Conservation (phyloP, 2,113 vertebrate species). For the Nycticorax nycticorax region DNA sequence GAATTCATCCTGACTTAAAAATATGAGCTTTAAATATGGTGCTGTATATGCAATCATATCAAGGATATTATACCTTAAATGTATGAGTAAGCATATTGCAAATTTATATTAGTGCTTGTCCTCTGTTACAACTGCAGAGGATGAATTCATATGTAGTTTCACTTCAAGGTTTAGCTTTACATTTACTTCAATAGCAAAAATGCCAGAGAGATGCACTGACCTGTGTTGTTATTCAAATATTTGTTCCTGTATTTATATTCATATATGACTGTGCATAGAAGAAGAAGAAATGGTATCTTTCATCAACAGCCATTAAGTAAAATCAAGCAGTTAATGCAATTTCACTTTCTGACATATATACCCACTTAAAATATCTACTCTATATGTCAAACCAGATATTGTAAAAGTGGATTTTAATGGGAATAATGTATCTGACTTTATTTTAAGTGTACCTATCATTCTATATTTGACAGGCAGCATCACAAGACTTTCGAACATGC, state of each 20-base stretch:
- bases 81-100: not conserved
- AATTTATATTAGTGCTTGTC: not conserved
- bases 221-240: slow-evolving; percentile 22
- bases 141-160: not conserved
- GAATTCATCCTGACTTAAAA: not conserved
- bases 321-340: slow-evolving; percentile 9
- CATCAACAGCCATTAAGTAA: slow-evolving; percentile 49
- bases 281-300: not conserved
- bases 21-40: not conserved
- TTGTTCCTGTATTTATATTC: slow-evolving; percentile 46
- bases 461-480: not conserved
- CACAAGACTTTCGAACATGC: not conserved
- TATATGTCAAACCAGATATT: slow-evolving; percentile 22
- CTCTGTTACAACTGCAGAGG: not conserved
- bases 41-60: not conserved
- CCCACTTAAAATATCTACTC: slow-evolving; percentile 6
- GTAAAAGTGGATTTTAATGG: slow-evolving; percentile 36
- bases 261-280: not conserved
- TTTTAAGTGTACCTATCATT: not conserved
- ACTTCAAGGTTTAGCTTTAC: not conserved
- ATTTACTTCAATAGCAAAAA: not conserved
- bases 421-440: not conserved
- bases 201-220: not conserved
- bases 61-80: not conserved
- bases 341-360: slow-evolving; percentile 43